These are phyloP conservation scores for Parotocinclus haroldoi DNA, from an alignment of 2,797 vertebrate species.

Conservation along the genomic window DNA sequence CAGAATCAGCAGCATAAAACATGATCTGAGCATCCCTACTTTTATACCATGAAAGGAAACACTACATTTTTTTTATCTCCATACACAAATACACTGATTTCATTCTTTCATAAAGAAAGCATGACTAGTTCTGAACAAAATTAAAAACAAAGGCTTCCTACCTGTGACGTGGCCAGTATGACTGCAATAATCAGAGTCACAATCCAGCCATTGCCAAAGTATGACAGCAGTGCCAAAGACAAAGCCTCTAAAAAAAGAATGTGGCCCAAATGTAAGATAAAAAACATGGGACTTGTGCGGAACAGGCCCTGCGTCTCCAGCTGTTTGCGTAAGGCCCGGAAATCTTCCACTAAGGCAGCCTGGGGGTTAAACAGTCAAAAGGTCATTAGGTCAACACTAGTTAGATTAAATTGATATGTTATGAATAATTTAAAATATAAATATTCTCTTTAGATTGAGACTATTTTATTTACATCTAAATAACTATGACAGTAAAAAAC, in stretches of 20 bases:
- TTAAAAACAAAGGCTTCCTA: slow-evolving; percentile 51
- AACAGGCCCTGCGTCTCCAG: slow-evolving; percentile 81
- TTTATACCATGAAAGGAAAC: too few relatives aligned
- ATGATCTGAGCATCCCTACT: too few relatives aligned
- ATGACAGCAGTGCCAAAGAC: slow-evolving; percentile 74
- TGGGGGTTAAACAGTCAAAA: slow-evolving; percentile 46
- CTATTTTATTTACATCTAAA: too few relatives aligned
- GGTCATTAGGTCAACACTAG: background rate
- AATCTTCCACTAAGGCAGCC: slow-evolving; percentile 80
- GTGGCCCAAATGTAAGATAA: slow-evolving; percentile 79
- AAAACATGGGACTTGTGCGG: slow-evolving; percentile 77
- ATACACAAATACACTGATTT: too few relatives aligned
- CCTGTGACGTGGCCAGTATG: slow-evolving; percentile 83
- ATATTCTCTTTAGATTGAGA: too few relatives aligned
- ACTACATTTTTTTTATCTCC: too few relatives aligned
- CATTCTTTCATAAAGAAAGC: too few relatives aligned
- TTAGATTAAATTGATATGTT: background rate
- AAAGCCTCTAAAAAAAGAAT: slow-evolving; percentile 83
- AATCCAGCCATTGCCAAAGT: slow-evolving; percentile 84
- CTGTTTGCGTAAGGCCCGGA: slow-evolving; percentile 73
- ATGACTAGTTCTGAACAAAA: too few relatives aligned
- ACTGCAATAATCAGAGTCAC: slow-evolving; percentile 72
- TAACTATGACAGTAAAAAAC: too few relatives aligned
- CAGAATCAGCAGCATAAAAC: too few relatives aligned
- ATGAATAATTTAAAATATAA: too few relatives aligned